These are phyloP conservation scores for Takifugu flavidus DNA, from an alignment of 2,113 vertebrate genomes.

Conservation along the genomic window DNA sequence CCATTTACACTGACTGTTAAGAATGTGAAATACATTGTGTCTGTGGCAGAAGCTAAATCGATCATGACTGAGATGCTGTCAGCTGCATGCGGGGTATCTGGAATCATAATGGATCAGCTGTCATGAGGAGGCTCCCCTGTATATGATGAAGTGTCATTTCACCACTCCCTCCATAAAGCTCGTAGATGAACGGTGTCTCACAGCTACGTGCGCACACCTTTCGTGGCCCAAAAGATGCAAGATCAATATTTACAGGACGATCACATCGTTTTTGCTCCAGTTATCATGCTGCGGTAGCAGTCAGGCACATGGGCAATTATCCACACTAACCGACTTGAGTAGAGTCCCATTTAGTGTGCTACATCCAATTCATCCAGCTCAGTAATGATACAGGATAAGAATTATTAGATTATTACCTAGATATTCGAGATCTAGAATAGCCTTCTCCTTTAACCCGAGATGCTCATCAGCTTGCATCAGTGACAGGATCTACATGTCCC, in stretches of 20 bases:
- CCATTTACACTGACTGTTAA: neutral
- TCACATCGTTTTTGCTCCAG: no score
- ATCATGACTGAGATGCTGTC: neutral
- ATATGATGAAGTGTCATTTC: conserved; percentile 14
- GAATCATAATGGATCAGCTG: conserved; percentile 25
- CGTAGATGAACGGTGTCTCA: neutral
- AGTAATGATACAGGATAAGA: no score
- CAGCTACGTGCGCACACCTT: neutral
- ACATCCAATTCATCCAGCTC: no score
- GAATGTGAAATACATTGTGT: neutral
- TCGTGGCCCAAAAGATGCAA: no score
- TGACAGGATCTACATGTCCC: conserved; percentile 14
- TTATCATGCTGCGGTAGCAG: no score
- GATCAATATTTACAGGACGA: no score
- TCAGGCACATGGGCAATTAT: no score
- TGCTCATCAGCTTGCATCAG: conserved; percentile 40
- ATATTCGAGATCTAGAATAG: conserved; percentile 4
- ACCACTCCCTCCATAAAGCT: neutral
- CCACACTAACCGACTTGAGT: no score
- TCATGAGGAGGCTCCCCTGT: neutral
- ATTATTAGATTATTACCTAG: neutral
- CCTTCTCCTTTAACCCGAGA: conserved; percentile 15
- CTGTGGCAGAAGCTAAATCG: neutral
- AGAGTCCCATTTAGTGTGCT: no score
- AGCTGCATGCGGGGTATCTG: neutral